Percentiles rank a stretch among this genome's conserved stretches.
Conservation (phyloP, 2,888 invertebrate genomes). For the Chrysolina oricalcia region DNA sequence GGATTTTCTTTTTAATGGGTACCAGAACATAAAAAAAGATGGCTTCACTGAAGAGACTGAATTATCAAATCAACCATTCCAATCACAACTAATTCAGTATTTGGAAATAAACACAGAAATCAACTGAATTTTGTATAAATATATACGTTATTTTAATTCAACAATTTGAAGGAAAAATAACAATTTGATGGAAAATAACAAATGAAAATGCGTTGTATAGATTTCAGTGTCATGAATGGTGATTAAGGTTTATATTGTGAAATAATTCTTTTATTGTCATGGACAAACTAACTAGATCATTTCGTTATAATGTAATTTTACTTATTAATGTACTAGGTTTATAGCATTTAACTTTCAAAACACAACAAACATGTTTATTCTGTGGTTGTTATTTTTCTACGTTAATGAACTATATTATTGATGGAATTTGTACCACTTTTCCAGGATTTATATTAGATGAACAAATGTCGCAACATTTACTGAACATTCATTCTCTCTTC, state of each 20-base stretch:
- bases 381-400: no score
- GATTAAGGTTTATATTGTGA: neutral
- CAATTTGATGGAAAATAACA: neutral
- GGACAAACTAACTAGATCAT: neutral
- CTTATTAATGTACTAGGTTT: neutral
- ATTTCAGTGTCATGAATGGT: neutral
- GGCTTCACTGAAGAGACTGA: no score
- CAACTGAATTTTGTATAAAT: neutral
- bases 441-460: no score
- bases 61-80: neutral
- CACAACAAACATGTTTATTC: no score
- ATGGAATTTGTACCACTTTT: no score
- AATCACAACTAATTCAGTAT: neutral
- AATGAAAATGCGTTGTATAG: neutral
- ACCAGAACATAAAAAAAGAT: no score
- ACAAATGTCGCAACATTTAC: no score
- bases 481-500: no score
- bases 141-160: neutral
- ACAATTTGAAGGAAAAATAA: neutral
- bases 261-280: neutral
- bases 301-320: neutral
- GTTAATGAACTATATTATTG: no score
- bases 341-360: no score
- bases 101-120: neutral
- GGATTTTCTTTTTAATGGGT: no score